Conservation (phyloP, 2,888 invertebrate genomes). For the Crioceris asparagi region DNA sequence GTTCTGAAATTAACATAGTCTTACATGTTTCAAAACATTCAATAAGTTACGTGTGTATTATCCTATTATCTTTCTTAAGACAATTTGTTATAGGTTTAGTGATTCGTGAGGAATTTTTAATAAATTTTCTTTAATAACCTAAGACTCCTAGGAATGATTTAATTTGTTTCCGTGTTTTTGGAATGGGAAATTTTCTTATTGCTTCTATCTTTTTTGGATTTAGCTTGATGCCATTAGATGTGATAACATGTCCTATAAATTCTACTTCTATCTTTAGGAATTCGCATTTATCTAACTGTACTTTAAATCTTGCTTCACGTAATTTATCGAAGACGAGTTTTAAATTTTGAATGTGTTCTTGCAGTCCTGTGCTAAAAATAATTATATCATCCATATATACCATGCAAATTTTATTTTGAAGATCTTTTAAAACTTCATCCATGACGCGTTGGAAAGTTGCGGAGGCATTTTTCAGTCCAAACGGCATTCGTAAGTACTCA, state of each 20-base stretch:
- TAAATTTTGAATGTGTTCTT: background rate
- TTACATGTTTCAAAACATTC: conserved; percentile 4
- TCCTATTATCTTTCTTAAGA: too few relatives aligned
- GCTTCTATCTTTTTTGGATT: conserved; percentile 25
- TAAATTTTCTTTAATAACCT: conserved; percentile 28
- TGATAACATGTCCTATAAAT: conserved; percentile 33
- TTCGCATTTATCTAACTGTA: conserved; percentile 28
- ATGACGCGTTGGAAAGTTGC: conserved; percentile 16
- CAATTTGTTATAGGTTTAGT: conserved; percentile 22
- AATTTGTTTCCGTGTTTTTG: conserved; percentile 24
- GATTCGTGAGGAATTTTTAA: conserved; percentile 24
- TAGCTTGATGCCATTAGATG: conserved; percentile 31
- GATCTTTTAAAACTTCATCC: conserved; percentile 7
- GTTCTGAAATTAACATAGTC: background rate
- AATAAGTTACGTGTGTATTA: too few relatives aligned
- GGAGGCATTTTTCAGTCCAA: conserved; percentile 18
- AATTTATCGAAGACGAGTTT: background rate
- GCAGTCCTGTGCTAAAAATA: conserved; percentile 10
- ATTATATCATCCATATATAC: conserved; percentile 25
- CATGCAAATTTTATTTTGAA: conserved; percentile 13
- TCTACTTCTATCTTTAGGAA: conserved; percentile 29
- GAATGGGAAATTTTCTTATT: conserved; percentile 23
- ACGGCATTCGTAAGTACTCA: conserved; percentile 4
- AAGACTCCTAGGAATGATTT: conserved; percentile 27
- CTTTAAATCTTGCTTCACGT: background rate